Evolutionary conservation across 1,140 invertebrate genomes (phyloP), one percentile per base, ranked within the genome.

Genomic region (Metopolophium dirhodum): DNA sequence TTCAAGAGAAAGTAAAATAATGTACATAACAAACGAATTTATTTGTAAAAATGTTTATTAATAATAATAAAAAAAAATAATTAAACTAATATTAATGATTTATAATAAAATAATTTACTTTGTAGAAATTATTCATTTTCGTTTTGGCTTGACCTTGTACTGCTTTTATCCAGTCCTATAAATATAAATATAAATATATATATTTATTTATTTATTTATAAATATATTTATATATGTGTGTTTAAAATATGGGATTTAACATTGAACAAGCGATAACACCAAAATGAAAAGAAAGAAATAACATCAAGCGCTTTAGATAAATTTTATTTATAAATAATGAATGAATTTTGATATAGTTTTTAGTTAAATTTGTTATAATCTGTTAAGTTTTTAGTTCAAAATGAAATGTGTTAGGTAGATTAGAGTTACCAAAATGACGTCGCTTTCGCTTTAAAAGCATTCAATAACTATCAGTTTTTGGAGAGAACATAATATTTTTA

Each of bases 1-100:
- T 93, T 86, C 82, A 93, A 86, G n/a, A 93, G 47, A 86, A 85
- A 93, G 49, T 93, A 93, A 93, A 93, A 86, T 93, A 85, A 93
- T 93, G 91, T 93, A 93, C 77, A 93, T 93, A 93, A 93, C 91
- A 93, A 93, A 93, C 91, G 91, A 93, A 93, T 93, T 93, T 85
- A 93, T 93, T 54, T 93, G 77, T 93, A 86, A 93, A 93, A 93
- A 41, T 47, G 68, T 77, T 61, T 61, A 90, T 41, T 90, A 45
- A 93, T 86, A 83, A 92, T 85, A 92, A 92, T 92, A 54, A 51
- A 51, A 54, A 89, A 41, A 41, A 85, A 45, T 87, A 49, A 91
- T 91, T 47, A 77, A 45, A 91, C 26, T 37, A 23, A 37, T 91
- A 49, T 35, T 77, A 30, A 85, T 51, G 41, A 37, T 92, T 85